Base-by-base conservation (phyloP, 2,888 invertebrate species). In the Crioceris asparagi region DNA sequence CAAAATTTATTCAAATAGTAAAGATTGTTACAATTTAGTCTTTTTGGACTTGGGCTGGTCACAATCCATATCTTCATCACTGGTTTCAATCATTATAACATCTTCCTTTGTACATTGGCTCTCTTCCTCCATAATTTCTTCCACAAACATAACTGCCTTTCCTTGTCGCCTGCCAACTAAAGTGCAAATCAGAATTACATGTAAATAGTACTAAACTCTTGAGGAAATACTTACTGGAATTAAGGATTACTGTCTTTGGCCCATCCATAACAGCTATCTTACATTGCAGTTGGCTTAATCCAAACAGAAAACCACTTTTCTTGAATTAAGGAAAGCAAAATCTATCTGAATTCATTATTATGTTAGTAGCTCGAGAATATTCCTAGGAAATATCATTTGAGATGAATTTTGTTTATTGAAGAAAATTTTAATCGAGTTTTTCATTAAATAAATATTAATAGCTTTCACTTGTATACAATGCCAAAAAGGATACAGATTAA, bases 281-380 rank as follows among this genome's bases (percentile, higher is more conserved):
- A 25, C 80, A 74, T 55, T 80, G 76, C 48, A 72, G 72, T 55
- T 77, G 77, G 33, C 74, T 78, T 3, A 85, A 61, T 3, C 84
- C 85, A 54, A 84, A 72, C 44, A 85, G 68, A 40, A 75, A 69
- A 8, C 77, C 79, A 50, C 77, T 77, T 45, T 21, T 21, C 10
- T 21, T 21, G 10, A 21, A 7, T 6, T 21, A 10, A 21, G 7
- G 10, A 21, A 7, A 21, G 21, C 21, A 7, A 21, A 21, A 21
- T 21, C 6, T 7, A 7, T 21, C 10, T 21, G 10, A 7, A 21
- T 21, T 21, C 10, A 21, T 21, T 21, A 21, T 21, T 6, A 21
- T n/a, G n/a, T n/a, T n/a, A n/a, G n/a, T n/a, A n/a, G n/a, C n/a
- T n/a, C n/a, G n/a, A n/a, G n/a, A n/a, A n/a, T n/a, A n/a, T n/a